Base-by-base conservation (phyloP, 2,888 invertebrate species). In the Orthosia gracilis region DNA sequence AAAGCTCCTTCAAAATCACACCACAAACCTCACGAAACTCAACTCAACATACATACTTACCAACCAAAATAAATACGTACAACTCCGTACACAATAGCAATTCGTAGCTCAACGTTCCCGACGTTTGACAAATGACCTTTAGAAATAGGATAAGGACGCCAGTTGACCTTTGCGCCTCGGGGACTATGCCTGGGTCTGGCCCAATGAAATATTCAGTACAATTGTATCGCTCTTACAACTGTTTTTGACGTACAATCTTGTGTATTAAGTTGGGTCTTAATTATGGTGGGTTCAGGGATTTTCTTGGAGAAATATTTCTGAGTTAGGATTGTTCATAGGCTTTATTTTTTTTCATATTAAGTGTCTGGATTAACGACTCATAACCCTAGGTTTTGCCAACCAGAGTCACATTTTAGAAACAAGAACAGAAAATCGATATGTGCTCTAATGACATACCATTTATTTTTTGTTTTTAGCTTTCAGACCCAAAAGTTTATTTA, bases 111-210 rank as follows among this genome's bases (percentile, higher is more conserved):
- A n/a, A 61, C 21, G 71, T 23, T 67, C 59, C 4, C 57, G 78
- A 84, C 89, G 84, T 87, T 89, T 90, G 90, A 90, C 80, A 91
- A 90, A 90, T 78, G 88, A 91, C 91, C 91, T 90, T 89, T 87
- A 68, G 78, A 83, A 88, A 87, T 87, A 84, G 87, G 86, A 89
- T 88, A 87, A 85, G 87, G 88, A 87, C 85, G 88, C 64, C 69
- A 85, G 79, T 84, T 90, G 90, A 91, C 91, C 91, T 91, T 88
- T 88, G 76, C 45, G 78, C 83, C 86, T 83, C 75, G 65, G 85
- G 83, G 86, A 84, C 81, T 52, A 49, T 69, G 65, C 71, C 76
- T 77, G 73, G 75, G 78, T 80, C 84, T 82, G 74, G 76, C 50
- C 57, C 73, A 80, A 88, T 89, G 82, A 89, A 89, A 88, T 90